Evolutionary conservation across 2,797 vertebrate species (phyloP), one percentile per base, ranked within the genome.

Genomic region (Antennarius maculatus): DNA sequence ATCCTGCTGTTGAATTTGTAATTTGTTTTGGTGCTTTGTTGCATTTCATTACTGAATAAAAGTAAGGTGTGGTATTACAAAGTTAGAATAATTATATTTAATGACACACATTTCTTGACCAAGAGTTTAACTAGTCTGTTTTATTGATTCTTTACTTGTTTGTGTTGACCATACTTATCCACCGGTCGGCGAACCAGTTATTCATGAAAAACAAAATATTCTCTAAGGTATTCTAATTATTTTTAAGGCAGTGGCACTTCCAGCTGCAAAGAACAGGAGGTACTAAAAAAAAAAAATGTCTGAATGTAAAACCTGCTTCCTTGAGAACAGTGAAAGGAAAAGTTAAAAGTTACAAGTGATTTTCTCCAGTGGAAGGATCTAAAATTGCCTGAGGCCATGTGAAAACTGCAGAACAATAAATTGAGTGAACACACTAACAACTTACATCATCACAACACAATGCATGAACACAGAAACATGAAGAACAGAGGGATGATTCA

Each of bases 401-500:
- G 17, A 86, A 79, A 73, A 68, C 58, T 71, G 46, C 64, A 82
- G 48, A 76, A 84, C 74, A 64, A 46, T 66, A 71, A 48, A 85
- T 80, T 83, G 66, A 86, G 69, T 41, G 75, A 84, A 80, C 47
- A 70, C 54, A 72, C 49, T 67, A 78, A 71, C 77, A 74, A 74
- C 83, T 77, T 71, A 79, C 77, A 68, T 81, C 83, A 84, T 29
- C 50, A 47, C 18, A 48, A 69, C 66, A 79, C 78, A 76, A 81
- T 77, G 68, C 61, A 45, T 68, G 84, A 76, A 83, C 79, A 79
- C 46, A 43, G 64, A 79, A 68, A 81, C 65, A 77, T 82, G 72
- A 70, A 83, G 74, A 80, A 70, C n/a, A 79, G 69, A 41, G 11
- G 39, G 52, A 79, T 85, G 82, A 87, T 58, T 85, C 86, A 89